phyloP scores from a whole-genome alignment of 2,888 invertebrate species.

The Sabellastarte sp. region DNA sequence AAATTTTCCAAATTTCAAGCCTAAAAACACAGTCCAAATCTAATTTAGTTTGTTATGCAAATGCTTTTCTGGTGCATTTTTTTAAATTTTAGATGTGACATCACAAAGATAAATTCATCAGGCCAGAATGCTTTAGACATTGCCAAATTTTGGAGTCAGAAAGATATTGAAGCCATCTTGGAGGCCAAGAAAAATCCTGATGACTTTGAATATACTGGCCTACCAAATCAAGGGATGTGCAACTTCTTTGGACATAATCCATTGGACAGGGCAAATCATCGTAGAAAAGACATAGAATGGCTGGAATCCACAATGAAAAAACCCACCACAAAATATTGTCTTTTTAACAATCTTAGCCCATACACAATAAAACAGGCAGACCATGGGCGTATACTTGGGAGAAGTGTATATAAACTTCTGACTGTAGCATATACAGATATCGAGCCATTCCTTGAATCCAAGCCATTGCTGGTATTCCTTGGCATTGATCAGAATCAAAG shows the following conservation, averaged over 20 bases:
- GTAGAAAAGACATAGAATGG: constrained; percentile 49
- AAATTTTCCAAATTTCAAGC: no score
- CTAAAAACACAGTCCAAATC: no score
- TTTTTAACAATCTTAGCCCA: background rate
- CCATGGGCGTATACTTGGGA: background rate
- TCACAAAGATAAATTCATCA: constrained; percentile 42
- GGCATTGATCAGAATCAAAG: constrained; percentile 3
- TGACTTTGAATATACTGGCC: background rate
- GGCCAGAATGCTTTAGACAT: constrained; percentile 57
- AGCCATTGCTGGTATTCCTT: constrained; percentile 5
- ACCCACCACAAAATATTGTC: background rate
- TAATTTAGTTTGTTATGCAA: no score
- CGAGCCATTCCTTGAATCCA: background rate
- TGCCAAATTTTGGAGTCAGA: constrained; percentile 54
- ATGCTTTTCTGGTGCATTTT: no score
- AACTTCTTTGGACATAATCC: constrained; percentile 50
- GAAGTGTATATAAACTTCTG: background rate
- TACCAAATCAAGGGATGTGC: background rate
- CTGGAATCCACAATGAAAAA: constrained; percentile 22
- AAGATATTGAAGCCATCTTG: constrained; percentile 36
- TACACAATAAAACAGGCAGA: background rate
- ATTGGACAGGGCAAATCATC: constrained; percentile 48
- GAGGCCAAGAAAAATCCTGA: background rate
- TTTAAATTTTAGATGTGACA: constrained; percentile 43
- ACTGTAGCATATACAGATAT: background rate